These are phyloP conservation scores for Drosophila albomicans DNA, from an alignment of 1,140 invertebrate species.

Conservation along the genomic window DNA sequence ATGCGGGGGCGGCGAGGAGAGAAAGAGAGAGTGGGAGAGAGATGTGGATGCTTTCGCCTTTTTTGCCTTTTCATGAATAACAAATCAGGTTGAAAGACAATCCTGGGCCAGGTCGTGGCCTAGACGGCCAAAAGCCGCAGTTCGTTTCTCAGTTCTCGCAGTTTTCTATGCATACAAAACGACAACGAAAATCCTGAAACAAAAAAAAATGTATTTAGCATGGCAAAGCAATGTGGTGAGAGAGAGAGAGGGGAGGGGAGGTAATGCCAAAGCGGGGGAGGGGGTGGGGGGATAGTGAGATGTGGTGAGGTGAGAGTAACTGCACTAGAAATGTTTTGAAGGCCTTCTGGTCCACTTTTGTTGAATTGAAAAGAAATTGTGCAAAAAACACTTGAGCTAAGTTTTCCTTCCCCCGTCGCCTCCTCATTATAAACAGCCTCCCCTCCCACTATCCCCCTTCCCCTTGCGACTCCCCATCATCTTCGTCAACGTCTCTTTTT, in stretches of 20 bases:
- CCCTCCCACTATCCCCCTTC: background rate
- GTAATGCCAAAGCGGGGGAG: conserved; percentile 3
- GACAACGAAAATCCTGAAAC: conserved; percentile 67
- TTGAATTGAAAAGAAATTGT: conserved; percentile 83
- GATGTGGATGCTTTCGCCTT: conserved; percentile 15
- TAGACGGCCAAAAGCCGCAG: conserved; percentile 76
- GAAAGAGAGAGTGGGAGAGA: background rate
- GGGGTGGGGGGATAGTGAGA: background rate
- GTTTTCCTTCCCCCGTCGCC: conserved; percentile 22
- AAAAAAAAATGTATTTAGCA: conserved; percentile 69
- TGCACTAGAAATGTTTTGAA: conserved; percentile 53
- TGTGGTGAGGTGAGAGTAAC: conserved; percentile 4
- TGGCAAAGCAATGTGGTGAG: conserved; percentile 18
- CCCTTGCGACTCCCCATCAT: conserved; percentile 43
- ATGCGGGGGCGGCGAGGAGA: background rate
- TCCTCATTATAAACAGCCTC: conserved; percentile 12
- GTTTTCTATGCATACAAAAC: conserved; percentile 66
- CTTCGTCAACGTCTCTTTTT: conserved; percentile 18
- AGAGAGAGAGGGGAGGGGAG: background rate
- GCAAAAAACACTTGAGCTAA: conserved; percentile 79
- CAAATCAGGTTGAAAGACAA: conserved; percentile 81
- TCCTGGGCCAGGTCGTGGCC: conserved; percentile 38
- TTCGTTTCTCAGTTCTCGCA: conserved; percentile 18
- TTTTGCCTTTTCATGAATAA: conserved; percentile 76
- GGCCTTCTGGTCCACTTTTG: conserved; percentile 73